Percentiles rank a stretch among this genome's conserved stretches.
phyloP scores from a whole-genome alignment of 2,113 vertebrate species.

The Lepisosteus oculatus region DNA sequence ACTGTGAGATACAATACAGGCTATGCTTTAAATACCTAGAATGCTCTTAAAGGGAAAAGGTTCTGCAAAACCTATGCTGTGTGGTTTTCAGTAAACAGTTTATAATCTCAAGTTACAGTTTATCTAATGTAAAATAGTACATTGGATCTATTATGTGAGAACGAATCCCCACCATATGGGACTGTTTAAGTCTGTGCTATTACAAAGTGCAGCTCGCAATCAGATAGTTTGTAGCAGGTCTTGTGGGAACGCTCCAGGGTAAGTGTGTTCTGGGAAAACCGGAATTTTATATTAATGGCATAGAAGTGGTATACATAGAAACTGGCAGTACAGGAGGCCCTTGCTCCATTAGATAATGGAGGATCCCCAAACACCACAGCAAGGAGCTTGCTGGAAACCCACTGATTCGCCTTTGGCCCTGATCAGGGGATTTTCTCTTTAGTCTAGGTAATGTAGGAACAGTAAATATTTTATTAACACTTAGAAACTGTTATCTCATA shows the following conservation, averaged over 20 bases:
- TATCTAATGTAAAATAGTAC: slow-evolving; percentile 4
- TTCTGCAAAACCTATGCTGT: neutral
- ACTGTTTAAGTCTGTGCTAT: slow-evolving; percentile 15
- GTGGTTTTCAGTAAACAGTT: slow-evolving; percentile 6
- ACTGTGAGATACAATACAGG: neutral
- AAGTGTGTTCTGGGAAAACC: slow-evolving; percentile 13
- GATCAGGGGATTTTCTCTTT: neutral
- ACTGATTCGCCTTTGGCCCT: neutral
- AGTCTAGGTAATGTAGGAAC: neutral
- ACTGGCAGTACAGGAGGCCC: neutral
- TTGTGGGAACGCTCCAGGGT: slow-evolving; percentile 4
- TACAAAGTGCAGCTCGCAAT: slow-evolving; percentile 10
- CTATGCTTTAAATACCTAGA: neutral
- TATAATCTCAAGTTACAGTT: slow-evolving; percentile 4
- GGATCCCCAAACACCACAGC: slow-evolving; percentile 1
- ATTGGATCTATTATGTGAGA: neutral
- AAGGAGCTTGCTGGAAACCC: neutral
- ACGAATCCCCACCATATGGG: neutral
- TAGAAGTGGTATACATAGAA: neutral
- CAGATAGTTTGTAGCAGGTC: slow-evolving; percentile 8
- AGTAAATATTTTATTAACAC: neutral
- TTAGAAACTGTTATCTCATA: neutral
- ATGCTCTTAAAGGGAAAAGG: neutral
- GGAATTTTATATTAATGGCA: slow-evolving; percentile 5
- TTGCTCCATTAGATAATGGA: slow-evolving; percentile 3